A percentile compares a stretch with the other conserved stretches of the same genome.
phyloP scores from a whole-genome alignment of 1,140 invertebrate species.

The Rhynchophorus ferrugineus region DNA sequence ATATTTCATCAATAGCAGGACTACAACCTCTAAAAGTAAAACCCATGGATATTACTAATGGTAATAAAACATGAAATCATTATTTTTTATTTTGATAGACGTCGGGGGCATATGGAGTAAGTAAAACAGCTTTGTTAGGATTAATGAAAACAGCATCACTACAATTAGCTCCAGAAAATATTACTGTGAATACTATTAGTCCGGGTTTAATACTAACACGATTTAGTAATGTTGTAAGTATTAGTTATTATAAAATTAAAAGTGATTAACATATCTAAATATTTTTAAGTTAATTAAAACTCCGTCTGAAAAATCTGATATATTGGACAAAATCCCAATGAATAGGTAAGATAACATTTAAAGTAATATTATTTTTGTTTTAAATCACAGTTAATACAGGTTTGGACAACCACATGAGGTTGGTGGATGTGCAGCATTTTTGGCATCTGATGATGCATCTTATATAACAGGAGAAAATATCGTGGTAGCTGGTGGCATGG shows the following conservation, averaged over 20 bases:
- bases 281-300: background rate
- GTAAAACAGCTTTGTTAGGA: constrained; percentile 87
- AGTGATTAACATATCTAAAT: background rate
- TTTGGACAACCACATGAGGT: constrained; percentile 72
- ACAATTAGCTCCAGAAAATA: constrained; percentile 66
- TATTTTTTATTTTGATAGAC: constrained; percentile 1
- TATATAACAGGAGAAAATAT: constrained; percentile 93
- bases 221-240: constrained; percentile 13
- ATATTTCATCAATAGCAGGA: constrained; percentile 83
- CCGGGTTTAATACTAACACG: constrained; percentile 62
- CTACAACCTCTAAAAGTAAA: constrained; percentile 75
- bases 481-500: constrained; percentile 76
- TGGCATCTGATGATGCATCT: constrained; percentile 82
- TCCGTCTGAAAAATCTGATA: background rate
- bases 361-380: constrained; percentile 3
- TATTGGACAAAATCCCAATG: background rate
- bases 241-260: constrained; percentile 1
- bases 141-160: constrained; percentile 73
- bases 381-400: constrained; percentile 30
- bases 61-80: too few species aligned
- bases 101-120: constrained; percentile 87
- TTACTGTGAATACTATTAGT: constrained; percentile 88
- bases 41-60: too few species aligned
- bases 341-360: background rate
- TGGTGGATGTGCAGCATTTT: constrained; percentile 73